Conservation (phyloP, 2,888 invertebrate species). For the Drosophila flavopinicola region DNA sequence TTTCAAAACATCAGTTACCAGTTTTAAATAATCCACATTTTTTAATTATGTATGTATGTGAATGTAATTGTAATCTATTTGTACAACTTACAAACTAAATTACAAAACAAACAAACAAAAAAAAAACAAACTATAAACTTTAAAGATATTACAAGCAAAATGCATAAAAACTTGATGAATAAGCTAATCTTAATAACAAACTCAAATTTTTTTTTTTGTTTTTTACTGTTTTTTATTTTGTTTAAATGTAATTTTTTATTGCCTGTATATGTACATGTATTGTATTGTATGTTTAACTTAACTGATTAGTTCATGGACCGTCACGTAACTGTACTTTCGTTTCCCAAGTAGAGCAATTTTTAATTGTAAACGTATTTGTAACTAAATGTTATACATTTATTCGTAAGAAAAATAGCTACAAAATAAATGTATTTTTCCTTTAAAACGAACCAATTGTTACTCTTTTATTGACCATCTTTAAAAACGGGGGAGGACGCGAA, state of each 20-base stretch:
- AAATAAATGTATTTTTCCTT: constrained; percentile 82
- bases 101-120: constrained; percentile 3
- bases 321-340: constrained; percentile 52
- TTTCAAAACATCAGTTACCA: constrained; percentile 66
- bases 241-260: constrained; percentile 6
- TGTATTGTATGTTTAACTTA: constrained; percentile 50
- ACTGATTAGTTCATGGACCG: constrained; percentile 54
- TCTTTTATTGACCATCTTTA: no score
- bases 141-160: constrained; percentile 40
- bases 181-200: constrained; percentile 46
- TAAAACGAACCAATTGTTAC: no score
- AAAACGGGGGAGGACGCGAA: no score
- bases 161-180: constrained; percentile 18
- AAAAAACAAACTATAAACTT: constrained; percentile 16
- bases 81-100: constrained; percentile 23
- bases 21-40: constrained; percentile 54
- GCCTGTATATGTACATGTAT: constrained; percentile 30
- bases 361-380: constrained; percentile 79
- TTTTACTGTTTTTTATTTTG: constrained; percentile 15
- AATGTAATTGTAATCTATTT: constrained; percentile 50
- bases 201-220: constrained; percentile 9
- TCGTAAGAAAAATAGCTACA: constrained; percentile 73
- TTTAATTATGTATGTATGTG: constrained; percentile 60
- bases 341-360: constrained; percentile 75
- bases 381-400: constrained; percentile 80